These are phyloP conservation scores for Microtus obscurus DNA, from an alignment of 2,797 vertebrate species.

Conservation along the genomic window DNA sequence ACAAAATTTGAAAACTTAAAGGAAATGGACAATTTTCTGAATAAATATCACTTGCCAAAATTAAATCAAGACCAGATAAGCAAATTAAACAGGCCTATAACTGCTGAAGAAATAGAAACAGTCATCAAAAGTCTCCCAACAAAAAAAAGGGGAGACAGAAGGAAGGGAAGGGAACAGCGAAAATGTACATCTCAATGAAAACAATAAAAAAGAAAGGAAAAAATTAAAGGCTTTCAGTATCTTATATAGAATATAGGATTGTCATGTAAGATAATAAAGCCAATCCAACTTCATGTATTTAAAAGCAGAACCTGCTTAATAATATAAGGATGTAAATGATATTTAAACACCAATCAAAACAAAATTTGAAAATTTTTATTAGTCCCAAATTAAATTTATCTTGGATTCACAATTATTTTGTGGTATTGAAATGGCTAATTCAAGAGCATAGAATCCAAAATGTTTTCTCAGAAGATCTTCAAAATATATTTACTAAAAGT, in stretches of 20 bases:
- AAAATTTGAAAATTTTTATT: not conserved
- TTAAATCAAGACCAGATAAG: too few relatives aligned
- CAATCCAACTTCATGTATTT: not conserved
- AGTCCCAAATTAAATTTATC: not conserved
- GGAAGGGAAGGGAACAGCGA: too few relatives aligned
- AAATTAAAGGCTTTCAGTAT: not conserved
- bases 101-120: too few relatives aligned
- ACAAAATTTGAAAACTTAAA: too few relatives aligned
- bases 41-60: too few relatives aligned
- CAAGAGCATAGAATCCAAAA: not conserved
- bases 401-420: not conserved
- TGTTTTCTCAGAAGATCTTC: not conserved
- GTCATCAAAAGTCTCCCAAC: too few relatives aligned
- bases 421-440: not conserved
- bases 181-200: too few relatives aligned
- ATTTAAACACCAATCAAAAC: conserved; percentile 1
- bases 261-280: not conserved
- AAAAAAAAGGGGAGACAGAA: too few relatives aligned
- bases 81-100: too few relatives aligned
- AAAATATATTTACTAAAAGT: not conserved
- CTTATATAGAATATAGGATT: not conserved
- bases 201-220: not conserved
- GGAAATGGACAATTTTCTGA: too few relatives aligned
- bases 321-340: not conserved
- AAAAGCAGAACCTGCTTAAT: not conserved